Evolutionary conservation across 2,888 invertebrate genomes (phyloP).

Genomic region (Sipunculus nudus): DNA sequence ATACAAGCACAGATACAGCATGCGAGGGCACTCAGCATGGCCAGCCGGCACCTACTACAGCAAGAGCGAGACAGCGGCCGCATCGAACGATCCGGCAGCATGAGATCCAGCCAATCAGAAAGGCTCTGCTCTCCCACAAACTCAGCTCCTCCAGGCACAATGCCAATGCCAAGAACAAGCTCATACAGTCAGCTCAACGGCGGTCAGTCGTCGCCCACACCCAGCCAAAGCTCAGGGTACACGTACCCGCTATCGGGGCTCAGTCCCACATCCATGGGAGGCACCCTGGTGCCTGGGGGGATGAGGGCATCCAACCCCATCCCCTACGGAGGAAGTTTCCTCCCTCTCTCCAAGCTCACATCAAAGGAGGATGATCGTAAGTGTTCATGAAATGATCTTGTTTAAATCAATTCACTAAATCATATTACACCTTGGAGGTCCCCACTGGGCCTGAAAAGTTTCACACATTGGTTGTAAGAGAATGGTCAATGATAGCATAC

Average conservation of each 20-base stretch:
- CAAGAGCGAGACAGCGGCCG: conserved; percentile 65
- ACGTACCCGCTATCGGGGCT: conserved; percentile 56
- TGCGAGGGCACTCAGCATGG: conserved; percentile 76
- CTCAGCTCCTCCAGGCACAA: not conserved
- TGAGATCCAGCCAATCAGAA: conserved; percentile 88
- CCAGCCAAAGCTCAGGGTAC: conserved; percentile 58
- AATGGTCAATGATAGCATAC: no score
- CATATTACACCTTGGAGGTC: no score
- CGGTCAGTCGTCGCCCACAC: conserved; percentile 56
- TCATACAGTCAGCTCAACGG: conserved; percentile 53
- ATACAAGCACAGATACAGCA: conserved; percentile 75
- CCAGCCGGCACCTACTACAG: conserved; percentile 68
- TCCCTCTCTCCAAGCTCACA: conserved; percentile 28
- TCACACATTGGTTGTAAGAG: no score
- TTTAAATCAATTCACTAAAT: no score
- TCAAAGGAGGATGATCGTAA: conserved; percentile 31
- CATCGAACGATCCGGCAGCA: conserved; percentile 60
- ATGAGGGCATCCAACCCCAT: conserved; percentile 7
- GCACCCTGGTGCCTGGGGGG: not conserved
- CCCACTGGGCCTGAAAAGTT: no score
- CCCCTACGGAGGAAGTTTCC: conserved; percentile 16
- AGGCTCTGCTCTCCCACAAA: conserved; percentile 83
- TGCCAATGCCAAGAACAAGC: conserved; percentile 40
- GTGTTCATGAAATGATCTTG: not conserved
- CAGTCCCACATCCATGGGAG: conserved; percentile 1